Percentiles rank a stretch among this genome's conserved stretches.
Conservation (phyloP, 2,888 invertebrate species). For the Harpalus rufipes region DNA sequence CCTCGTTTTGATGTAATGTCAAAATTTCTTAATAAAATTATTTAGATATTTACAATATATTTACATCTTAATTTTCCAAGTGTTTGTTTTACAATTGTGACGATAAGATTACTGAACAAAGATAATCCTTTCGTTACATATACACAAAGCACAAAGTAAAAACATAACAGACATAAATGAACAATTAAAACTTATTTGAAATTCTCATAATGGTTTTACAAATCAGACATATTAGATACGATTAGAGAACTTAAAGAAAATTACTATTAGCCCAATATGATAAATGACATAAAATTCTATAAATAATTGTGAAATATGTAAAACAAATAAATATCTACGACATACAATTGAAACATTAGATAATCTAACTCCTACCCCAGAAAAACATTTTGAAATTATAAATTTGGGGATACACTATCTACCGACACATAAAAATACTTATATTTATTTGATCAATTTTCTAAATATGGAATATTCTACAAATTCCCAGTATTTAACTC, state of each 20-base stretch:
- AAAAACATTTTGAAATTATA: constrained; percentile 68
- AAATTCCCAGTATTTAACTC: not conserved
- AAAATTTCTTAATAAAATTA: no score
- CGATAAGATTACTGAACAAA: no score
- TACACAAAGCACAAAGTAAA: no score
- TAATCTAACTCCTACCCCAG: constrained; percentile 67
- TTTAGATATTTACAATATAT: no score
- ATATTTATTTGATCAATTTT: constrained; percentile 6
- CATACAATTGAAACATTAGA: constrained; percentile 68
- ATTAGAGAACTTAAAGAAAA: not conserved
- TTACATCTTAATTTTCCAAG: no score
- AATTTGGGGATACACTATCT: constrained; percentile 68
- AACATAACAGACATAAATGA: not conserved
- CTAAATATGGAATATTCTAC: not conserved
- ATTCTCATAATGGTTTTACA: not conserved
- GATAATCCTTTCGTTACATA: no score
- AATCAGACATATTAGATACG: not conserved
- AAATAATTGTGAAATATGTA: constrained; percentile 67
- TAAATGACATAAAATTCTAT: constrained; percentile 26
- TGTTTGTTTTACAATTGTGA: no score
- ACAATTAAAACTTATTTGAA: not conserved
- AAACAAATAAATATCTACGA: constrained; percentile 69
- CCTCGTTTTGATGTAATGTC: no score
- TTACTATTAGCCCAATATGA: not conserved
- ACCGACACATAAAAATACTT: not conserved